These are phyloP conservation scores for Notiomystis cincta DNA, from an alignment of 2,113 vertebrate species.

Conservation along the genomic window DNA sequence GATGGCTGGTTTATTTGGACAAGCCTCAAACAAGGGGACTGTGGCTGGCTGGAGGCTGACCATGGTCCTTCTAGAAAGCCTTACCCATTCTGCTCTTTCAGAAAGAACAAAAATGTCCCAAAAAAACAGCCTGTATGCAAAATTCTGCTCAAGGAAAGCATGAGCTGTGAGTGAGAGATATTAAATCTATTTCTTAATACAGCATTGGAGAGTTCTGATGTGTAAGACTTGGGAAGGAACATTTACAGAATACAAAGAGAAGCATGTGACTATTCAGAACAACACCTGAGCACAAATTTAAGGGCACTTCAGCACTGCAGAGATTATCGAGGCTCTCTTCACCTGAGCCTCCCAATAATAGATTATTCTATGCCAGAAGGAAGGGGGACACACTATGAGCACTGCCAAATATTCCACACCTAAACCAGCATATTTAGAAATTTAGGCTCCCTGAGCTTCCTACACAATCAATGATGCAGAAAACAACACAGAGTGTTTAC, in stretches of 20 bases:
- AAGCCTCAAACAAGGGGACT: fast-evolving
- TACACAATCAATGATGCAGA: neutral
- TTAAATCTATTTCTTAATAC: neutral
- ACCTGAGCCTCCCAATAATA: neutral
- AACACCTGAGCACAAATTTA: neutral
- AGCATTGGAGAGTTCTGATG: neutral
- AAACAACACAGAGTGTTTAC: neutral
- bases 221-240: neutral
- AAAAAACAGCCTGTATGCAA: neutral
- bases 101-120: neutral
- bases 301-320: neutral
- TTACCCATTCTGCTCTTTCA: neutral
- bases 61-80: fast-evolving
- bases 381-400: neutral
- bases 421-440: neutral
- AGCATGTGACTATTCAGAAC: neutral
- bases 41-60: neutral
- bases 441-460: neutral
- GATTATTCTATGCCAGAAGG: neutral
- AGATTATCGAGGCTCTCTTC: neutral
- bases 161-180: neutral
- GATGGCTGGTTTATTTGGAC: neutral
- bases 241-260: neutral
- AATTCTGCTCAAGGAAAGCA: neutral
- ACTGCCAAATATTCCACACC: neutral